Evolutionary conservation across 2,113 vertebrate genomes (phyloP), one percentile per base, ranked within the genome.

Genomic region (Lepus europaeus): DNA sequence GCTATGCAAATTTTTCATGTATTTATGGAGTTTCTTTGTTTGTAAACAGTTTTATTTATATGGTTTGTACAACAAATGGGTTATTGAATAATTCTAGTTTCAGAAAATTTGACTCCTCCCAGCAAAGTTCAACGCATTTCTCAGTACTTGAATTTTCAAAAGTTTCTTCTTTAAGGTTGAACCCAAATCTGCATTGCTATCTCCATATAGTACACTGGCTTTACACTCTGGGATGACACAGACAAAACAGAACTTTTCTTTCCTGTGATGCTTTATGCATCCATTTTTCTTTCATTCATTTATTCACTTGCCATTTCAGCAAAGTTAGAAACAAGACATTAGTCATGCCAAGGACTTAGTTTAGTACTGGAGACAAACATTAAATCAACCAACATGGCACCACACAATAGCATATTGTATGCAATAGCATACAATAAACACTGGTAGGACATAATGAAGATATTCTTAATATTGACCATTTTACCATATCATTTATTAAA

Each of bases 41-140:
- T 93, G 87, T 23, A 84, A 74, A 64, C 51, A 87, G 77, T 78
- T 45, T 87, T 96, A 63, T 84, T 85, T 85, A 66, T 69, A 70
- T 39, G 33, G 72, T 84, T 80, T 80, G 72, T 51, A 33, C 51
- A 36, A 73, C 69, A 45, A 78, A 49, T 76, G 16, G 53, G 69
- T 87, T 89, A 70, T 79, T 78, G 53, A 81, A n/a, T 72, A 69
- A 79, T 78, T 91, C 33, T 90, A 29, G 10, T 79, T 66, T 61
- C 39, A 64, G 70, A 70, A 59, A 76, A 87, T 85, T 66, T 64
- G 29, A 53, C 23, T 51, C 27, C 29, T 90, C 13, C 84, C 17
- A 84, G 17, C 13, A n/a, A 93, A 68, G 10, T 22, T 76, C 39
- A 81, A 56, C 33, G 11, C 29, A 64, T 90, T 95, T 86, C 27